Conservation (phyloP, 2,888 invertebrate genomes). For the Calliphora vomitoria region DNA sequence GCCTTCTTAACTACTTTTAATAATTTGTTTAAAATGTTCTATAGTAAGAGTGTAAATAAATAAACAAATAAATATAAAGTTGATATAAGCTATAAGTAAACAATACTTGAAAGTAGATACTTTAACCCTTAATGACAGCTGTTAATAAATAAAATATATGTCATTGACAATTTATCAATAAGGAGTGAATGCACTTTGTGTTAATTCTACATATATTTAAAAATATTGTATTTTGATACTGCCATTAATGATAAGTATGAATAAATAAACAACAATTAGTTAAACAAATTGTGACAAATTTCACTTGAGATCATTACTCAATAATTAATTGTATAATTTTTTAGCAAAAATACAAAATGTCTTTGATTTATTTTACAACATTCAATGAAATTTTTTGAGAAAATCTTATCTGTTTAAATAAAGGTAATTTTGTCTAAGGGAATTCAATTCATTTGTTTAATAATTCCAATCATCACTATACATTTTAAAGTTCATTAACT, state of each 20-base stretch:
- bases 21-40: too few species aligned
- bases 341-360: background rate
- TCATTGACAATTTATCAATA: background rate
- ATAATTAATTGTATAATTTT: background rate
- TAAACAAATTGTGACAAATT: constrained; percentile 4
- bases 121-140: background rate
- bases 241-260: background rate
- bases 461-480: background rate
- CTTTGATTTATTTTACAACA: background rate
- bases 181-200: background rate
- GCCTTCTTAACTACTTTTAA: too few species aligned
- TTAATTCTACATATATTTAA: background rate
- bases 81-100: background rate
- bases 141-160: background rate
- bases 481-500: constrained; percentile 19
- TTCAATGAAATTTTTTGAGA: background rate
- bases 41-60: too few species aligned
- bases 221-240: too few species aligned
- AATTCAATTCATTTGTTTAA: background rate
- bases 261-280: constrained; percentile 2
- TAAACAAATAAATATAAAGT: background rate
- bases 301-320: background rate
- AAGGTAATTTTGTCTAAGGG: constrained; percentile 3
- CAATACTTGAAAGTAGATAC: background rate
- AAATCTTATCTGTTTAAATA: background rate